Evolutionary conservation across 2,113 vertebrate genomes (phyloP).

Genomic region (Emydocephalus ijimae): DNA sequence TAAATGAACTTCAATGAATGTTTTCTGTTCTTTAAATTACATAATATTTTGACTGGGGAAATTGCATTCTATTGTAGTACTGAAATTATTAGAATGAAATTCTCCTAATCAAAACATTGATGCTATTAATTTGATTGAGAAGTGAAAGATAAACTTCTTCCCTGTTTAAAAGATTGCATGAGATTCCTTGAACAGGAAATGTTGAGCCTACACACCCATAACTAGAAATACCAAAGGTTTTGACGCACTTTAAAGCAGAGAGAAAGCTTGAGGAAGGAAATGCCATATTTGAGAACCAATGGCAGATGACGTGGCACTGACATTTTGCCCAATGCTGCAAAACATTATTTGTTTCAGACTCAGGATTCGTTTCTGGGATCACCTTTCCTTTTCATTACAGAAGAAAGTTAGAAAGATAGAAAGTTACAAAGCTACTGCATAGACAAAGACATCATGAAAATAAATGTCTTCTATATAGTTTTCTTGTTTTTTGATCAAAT

Average conservation of each 20-base stretch:
- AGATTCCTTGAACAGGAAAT: background rate
- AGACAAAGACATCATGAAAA: background rate
- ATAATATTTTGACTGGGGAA: background rate
- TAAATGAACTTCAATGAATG: background rate
- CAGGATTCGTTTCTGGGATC: background rate
- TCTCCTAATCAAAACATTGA: background rate
- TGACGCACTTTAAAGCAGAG: background rate
- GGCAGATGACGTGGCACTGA: background rate
- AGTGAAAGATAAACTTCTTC: background rate
- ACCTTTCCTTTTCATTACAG: background rate
- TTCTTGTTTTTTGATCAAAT: background rate
- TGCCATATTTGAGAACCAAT: background rate
- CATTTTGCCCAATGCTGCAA: background rate
- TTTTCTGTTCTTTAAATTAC: background rate
- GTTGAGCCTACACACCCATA: background rate
- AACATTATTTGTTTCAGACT: background rate
- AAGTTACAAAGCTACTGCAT: background rate
- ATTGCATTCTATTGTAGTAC: background rate
- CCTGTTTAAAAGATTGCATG: background rate
- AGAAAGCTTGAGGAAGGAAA: background rate
- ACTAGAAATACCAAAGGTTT: background rate
- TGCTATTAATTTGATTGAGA: background rate
- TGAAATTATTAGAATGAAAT: background rate
- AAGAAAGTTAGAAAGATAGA: background rate
- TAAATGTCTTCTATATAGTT: background rate